Evolutionary conservation across 1,140 invertebrate genomes (phyloP), one percentile per base, ranked within the genome.

Genomic region (Armadillidium nasatum): DNA sequence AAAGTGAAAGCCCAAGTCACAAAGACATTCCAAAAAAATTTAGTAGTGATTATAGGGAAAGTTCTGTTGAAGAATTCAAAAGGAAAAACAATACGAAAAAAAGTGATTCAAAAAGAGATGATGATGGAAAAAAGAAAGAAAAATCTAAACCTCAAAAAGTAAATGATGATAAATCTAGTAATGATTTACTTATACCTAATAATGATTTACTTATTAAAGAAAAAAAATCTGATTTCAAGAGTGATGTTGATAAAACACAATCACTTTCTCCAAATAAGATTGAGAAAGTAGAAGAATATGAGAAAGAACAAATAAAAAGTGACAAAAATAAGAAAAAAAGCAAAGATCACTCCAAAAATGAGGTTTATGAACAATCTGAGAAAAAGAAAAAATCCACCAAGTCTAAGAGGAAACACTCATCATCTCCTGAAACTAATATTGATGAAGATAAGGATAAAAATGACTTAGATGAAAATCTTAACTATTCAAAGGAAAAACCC

Each of bases 151-250:
- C 11, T 15, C 1, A 71, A 21, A 11, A 23, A 19, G 73, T 83
- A 50, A 79, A 77, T 6, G 76, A 70, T 22, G 22, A 77, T 78
- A 73, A 76, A 81, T 73, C 71, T 75, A 67, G 78, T 78, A 74
- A 75, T 77, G n/a, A n/a, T n/a, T n/a, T n/a, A n/a, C n/a, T n/a
- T n/a, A n/a, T n/a, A n/a, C 72, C 75, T 78, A 71, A 77, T 72
- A 74, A 74, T 69, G 69, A 69, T 23, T 44, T 9, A 70, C 21
- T 11, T 68, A 78, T n/a, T 72, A 77, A 69, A 46, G 67, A 44
- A 19, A 75, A 33, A 73, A 72, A 22, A 72, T 21, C 44, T 73
- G 46, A 73, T 68, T 60, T 19, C 67, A 67, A 74, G 54, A 60
- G 10, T 71, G 10, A 22, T 66, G 69, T 4, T 22, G 21, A 19